Evolutionary conservation across 2,888 invertebrate species (phyloP).

Genomic region (Sinopyrophorus schimmeli): DNA sequence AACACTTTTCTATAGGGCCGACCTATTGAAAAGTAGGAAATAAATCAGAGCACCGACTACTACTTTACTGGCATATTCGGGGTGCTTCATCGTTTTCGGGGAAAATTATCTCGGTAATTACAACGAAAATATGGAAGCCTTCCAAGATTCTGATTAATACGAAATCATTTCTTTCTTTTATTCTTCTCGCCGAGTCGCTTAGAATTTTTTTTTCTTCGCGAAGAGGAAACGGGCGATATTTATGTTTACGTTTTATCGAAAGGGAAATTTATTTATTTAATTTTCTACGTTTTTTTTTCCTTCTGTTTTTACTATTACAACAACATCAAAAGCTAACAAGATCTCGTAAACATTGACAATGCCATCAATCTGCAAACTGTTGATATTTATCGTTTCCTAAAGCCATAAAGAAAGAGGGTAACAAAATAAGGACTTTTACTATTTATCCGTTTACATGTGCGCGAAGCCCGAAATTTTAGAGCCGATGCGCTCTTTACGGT

Average conservation of each 20-base stretch:
- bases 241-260: too few relatives aligned
- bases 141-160: slow-evolving; percentile 17
- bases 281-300: too few relatives aligned
- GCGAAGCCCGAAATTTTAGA: too few relatives aligned
- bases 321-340: slow-evolving; percentile 19
- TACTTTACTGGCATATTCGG: slow-evolving; percentile 15
- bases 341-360: slow-evolving; percentile 21
- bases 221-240: too few relatives aligned
- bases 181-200: too few relatives aligned
- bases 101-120: slow-evolving; percentile 16
- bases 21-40: slow-evolving; percentile 22
- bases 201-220: too few relatives aligned
- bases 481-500: too few relatives aligned
- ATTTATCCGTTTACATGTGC: too few relatives aligned
- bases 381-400: slow-evolving; percentile 34
- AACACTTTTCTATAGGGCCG: slow-evolving; percentile 21
- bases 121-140: slow-evolving; percentile 17
- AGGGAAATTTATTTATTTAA: too few relatives aligned
- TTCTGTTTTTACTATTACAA: too few relatives aligned
- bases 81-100: slow-evolving; percentile 16
- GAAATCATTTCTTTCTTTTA: not conserved
- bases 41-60: slow-evolving; percentile 22
- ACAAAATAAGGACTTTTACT: slow-evolving; percentile 28
- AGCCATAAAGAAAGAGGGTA: slow-evolving; percentile 32
- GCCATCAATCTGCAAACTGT: slow-evolving; percentile 30